A percentile compares a stretch with the other conserved stretches of the same genome.
Evolutionary conservation across 2,888 invertebrate species (phyloP).

Genomic region (Parthenolecanium corni): DNA sequence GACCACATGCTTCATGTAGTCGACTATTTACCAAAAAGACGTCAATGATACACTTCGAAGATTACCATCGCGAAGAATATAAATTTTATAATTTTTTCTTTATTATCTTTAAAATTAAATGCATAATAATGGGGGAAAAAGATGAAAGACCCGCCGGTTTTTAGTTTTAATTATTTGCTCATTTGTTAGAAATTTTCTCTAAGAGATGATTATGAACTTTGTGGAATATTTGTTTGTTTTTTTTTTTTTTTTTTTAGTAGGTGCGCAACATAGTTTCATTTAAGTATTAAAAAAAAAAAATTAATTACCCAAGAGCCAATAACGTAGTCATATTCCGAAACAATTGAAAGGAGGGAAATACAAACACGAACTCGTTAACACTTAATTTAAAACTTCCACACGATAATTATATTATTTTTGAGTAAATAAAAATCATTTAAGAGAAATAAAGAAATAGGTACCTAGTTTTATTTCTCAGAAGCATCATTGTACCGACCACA

Average conservation of each 20-base stretch:
- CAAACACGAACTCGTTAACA: slow-evolving; percentile 10
- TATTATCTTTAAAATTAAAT: background rate
- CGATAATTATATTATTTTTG: background rate
- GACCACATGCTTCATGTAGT: no score
- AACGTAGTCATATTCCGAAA: no score
- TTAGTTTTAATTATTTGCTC: slow-evolving; percentile 7
- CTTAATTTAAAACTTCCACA: slow-evolving; percentile 12
- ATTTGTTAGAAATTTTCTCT: slow-evolving; percentile 5
- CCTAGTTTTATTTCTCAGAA: no score
- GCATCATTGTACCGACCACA: no score
- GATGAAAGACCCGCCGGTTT: background rate
- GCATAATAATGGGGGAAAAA: background rate
- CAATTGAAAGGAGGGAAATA: background rate
- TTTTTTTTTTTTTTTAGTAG: background rate
- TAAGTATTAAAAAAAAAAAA: background rate
- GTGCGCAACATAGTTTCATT: no score
- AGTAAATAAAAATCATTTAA: background rate
- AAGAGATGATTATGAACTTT: slow-evolving; percentile 10
- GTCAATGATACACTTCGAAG: background rate
- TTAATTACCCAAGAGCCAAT: no score
- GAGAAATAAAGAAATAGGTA: background rate
- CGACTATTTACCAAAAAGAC: background rate
- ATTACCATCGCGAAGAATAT: slow-evolving; percentile 7
- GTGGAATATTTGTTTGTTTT: slow-evolving; percentile 5
- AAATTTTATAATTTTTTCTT: no score